Base-by-base conservation (phyloP, 2,113 vertebrate genomes). In the Haliaeetus leucogaster region DNA sequence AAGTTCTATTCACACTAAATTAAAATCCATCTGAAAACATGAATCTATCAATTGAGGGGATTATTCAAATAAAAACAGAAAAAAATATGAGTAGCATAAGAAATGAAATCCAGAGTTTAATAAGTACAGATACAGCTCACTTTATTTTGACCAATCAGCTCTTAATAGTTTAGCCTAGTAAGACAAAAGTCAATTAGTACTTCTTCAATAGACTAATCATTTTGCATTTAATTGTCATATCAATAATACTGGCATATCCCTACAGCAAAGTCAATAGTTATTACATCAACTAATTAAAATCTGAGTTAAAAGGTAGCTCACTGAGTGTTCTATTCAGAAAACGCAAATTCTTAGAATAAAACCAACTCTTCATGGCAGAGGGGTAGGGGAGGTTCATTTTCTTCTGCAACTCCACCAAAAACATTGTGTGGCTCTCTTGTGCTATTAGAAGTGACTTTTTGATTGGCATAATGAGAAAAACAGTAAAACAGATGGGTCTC, bases 221-320 rank as follows among this genome's bases (percentile, higher is more conserved):
- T 97, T 96, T 89, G 71, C 78, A 88, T 98, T 98, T 98, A 97
- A 98, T 97, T 97, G 96, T 97, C 90, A 96, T 97, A 98, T 98
- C 95, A 97, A 96, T 98, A 98, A 97, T 59, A 93, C 74, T 80
- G 94, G 89, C 56, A 93, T 76, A 97, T 88, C 90, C 90, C 74
- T 96, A 90, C 63, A 97, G 82, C 86, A 96, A 96, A 96, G 95
- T 95, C 96, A 93, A 97, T 97, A 97, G 76, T 94, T 98, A 97
- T 98, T 96, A 96, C 78, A 94, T 59, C 50, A 97, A 91, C 76
- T 98, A 98, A 98, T 97, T 97, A 98, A 97, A 98, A 97, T 40
- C 70, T 61, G 93, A 97, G 53, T 96, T 97, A 92, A 96, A 97
- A 98, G 74, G 81, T 95, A 97, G 14, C 43, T 95, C 94, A 29